phyloP scores from a whole-genome alignment of 2,888 invertebrate genomes.

The Cataglyphis livida region DNA sequence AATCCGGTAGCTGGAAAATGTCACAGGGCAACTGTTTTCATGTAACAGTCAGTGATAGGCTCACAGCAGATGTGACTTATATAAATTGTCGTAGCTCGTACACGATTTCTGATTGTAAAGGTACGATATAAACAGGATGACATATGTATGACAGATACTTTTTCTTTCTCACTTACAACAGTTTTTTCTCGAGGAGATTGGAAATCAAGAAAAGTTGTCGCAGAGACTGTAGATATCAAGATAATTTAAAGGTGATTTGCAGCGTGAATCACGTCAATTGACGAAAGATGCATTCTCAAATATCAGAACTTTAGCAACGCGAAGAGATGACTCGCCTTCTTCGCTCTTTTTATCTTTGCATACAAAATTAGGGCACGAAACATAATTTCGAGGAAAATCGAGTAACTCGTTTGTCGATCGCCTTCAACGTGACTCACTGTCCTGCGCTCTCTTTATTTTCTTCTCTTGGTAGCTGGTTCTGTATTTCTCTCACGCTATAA shows the following conservation, averaged over 20 bases:
- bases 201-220: background rate
- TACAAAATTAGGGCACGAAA: conserved; percentile 66
- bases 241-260: conserved; percentile 12
- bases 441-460: conserved; percentile 52
- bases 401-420: conserved; percentile 73
- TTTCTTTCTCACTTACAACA: background rate
- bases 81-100: conserved; percentile 67
- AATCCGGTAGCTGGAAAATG: conserved; percentile 32
- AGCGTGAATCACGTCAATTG: background rate
- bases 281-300: background rate
- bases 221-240: background rate
- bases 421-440: conserved; percentile 70
- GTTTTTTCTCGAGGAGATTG: background rate
- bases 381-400: conserved; percentile 75
- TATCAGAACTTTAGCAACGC: conserved; percentile 2
- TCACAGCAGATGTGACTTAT: conserved; percentile 69
- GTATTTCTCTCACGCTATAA: conserved; percentile 45
- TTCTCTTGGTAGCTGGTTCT: conserved; percentile 18
- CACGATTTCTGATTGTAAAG: conserved; percentile 38
- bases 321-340: conserved; percentile 26
- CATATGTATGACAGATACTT: conserved; percentile 20
- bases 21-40: conserved; percentile 41
- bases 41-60: conserved; percentile 69
- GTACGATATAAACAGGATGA: conserved; percentile 21
- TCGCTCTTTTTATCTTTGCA: conserved; percentile 23